Evolutionary conservation across 2,888 invertebrate species (phyloP), one percentile per base, ranked within the genome.

Genomic region (Gonocerus acuteangulatus): DNA sequence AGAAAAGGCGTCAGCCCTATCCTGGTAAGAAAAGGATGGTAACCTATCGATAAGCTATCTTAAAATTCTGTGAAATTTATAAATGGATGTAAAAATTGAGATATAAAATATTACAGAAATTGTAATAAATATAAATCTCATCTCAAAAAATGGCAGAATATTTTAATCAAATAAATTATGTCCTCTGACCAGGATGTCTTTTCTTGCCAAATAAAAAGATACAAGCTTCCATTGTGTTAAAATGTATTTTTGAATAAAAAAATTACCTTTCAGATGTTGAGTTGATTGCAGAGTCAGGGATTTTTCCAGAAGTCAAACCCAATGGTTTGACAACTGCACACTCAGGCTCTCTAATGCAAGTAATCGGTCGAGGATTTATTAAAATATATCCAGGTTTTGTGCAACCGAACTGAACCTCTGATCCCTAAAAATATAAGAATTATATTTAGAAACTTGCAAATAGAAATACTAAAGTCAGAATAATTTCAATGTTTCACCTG

Each of bases 251-350:
- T 22, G n/a, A 23, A 2, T n/a, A 7, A 6, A 2, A 1, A 48
- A n/a, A 18, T 60, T 64, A 73, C 71, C 91, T 79, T 75, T 93
- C 93, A 11, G 94, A 94, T 0, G 95, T 95, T 0, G 93, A 93
- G 72, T 95, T 95, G 59, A 96, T 95, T 1, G 95, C 93, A 1
- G 90, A 88, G 72, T 95, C 95, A 0, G 95, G 95, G 67, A 96
- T 95, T 71, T 82, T 83, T 63, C 95, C 95, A 2, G 93, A 93
- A 1, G 92, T 86, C 47, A 95, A 77, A 39, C 95, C 95, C 39
- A 96, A 79, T 3, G 95, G 95, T 72, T 82, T 87, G 36, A 95
- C 90, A 0, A 95, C 86, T 74, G 89, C 89, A 73, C 95, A 96
- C 74, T 95, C 94, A 0, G 95, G 94, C 72, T 95, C 92, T 39